These are phyloP conservation scores for Stigmatopora argus DNA, from an alignment of 2,113 vertebrate genomes.

Conservation along the genomic window DNA sequence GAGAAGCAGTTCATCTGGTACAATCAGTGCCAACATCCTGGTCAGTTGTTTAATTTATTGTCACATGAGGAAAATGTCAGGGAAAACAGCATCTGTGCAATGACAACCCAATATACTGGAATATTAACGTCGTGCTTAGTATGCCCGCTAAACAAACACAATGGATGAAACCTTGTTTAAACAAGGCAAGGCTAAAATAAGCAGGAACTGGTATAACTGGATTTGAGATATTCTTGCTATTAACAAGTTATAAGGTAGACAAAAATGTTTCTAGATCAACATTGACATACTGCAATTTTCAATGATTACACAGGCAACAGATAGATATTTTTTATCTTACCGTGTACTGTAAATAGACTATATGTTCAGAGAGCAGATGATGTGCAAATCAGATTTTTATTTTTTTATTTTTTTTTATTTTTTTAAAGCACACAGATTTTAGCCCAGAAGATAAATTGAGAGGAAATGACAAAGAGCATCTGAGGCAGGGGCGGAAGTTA, in stretches of 20 bases:
- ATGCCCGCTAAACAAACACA: neutral
- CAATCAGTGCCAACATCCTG: neutral
- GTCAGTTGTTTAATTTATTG: slow-evolving; percentile 2
- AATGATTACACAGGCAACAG: neutral
- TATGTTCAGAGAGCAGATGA: no score
- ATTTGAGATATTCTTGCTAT: neutral
- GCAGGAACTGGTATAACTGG: neutral
- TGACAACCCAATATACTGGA: neutral
- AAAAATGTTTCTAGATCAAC: neutral
- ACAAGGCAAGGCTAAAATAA: neutral
- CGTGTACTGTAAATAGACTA: no score
- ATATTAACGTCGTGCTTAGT: neutral
- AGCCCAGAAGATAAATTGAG: no score
- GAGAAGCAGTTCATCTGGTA: slow-evolving; percentile 8
- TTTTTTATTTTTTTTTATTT: no score
- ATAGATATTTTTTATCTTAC: no score
- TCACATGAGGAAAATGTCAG: neutral
- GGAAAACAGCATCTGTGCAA: neutral
- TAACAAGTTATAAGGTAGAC: no score
- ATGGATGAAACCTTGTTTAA: neutral
- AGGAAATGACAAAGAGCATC: no score
- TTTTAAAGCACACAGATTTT: no score
- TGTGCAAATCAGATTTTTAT: no score
- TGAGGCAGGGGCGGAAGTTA: no score
- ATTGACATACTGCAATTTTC: neutral